These are phyloP conservation scores for Fundulus diaphanus DNA, from an alignment of 2,797 vertebrate genomes.

Conservation along the genomic window DNA sequence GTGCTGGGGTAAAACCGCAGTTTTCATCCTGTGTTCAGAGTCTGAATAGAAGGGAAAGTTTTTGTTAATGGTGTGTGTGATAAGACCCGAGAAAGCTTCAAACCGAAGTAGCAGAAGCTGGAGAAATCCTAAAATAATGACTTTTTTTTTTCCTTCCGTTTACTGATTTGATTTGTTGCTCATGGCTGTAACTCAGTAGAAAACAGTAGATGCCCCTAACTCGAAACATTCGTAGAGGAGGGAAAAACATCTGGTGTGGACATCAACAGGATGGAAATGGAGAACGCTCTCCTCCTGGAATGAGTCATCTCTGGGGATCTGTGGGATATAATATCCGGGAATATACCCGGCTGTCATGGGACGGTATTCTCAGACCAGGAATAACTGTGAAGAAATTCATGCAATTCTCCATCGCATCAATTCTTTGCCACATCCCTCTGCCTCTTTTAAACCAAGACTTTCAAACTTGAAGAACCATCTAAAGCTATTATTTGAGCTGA, in stretches of 20 bases:
- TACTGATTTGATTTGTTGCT: neutral
- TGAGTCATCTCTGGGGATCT: slow-evolving; percentile 1
- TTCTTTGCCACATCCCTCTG: neutral
- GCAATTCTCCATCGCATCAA: neutral
- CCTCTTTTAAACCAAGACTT: neutral
- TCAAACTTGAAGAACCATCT: neutral
- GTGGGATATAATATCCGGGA: slow-evolving; percentile 2
- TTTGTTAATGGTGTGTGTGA: slow-evolving; percentile 21
- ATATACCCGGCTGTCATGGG: neutral
- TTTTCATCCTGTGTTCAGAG: slow-evolving; percentile 17
- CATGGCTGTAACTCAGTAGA: neutral
- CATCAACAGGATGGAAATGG: neutral
- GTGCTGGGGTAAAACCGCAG: slow-evolving; percentile 28
- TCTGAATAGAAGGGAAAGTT: slow-evolving; percentile 7
- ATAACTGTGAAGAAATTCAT: neutral
- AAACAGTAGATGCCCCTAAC: neutral
- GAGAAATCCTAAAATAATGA: neutral
- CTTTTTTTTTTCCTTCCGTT: neutral
- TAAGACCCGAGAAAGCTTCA: slow-evolving; percentile 1
- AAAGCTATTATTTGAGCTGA: neutral
- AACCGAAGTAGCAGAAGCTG: neutral
- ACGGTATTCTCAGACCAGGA: neutral
- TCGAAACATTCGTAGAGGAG: neutral
- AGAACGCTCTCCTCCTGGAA: neutral
- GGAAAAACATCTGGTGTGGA: neutral